Base-by-base conservation (phyloP, 2,113 vertebrate species). In the Apeltes quadracus region DNA sequence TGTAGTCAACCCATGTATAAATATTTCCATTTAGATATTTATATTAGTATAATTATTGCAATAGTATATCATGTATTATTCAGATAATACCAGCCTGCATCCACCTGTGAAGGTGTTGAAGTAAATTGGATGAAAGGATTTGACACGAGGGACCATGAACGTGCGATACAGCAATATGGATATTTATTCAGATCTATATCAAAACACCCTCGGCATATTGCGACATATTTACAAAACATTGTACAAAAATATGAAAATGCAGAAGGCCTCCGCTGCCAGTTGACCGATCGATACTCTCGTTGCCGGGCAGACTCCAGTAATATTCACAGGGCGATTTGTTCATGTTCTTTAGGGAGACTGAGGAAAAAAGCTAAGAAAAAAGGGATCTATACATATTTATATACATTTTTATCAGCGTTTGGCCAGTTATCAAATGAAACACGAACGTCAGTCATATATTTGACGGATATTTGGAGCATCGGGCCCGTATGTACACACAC, bases 201-300 rank as follows among this genome's bases (percentile, higher is more conserved):
- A 93, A 93, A 94, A 94, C 90, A 93, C 82, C 87, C 86, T 70
- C 25, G 58, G 72, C 85, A 91, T 85, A 87, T 72, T 91, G 89
- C 72, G 73, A 89, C 58, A 88, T 94, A 94, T 94, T 92, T 94
- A 94, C 93, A 94, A 92, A 14, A 92, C 81, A 91, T 90, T 93
- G 80, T 92, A 93, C 89, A 93, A 93, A 89, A 92, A 90, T 86
- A 90, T 73, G 83, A 82, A 90, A 86, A 71, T 59, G 79, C 64
- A 81, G 58, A 66, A n/a, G 1, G 22, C 63, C 23, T 64, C 66
- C 78, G 78, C 72, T 18, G 43, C 43, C 9, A 16, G 46, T 1
- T 3, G n/a, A 22, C 20, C 46, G 20, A 51, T 14, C 22, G 22
- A 4, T 51, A 2, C 23, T 51, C 22, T 50, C n/a, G 6, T 48